Conservation (phyloP, 1,140 invertebrate genomes). For the Condylostylus longicornis region DNA sequence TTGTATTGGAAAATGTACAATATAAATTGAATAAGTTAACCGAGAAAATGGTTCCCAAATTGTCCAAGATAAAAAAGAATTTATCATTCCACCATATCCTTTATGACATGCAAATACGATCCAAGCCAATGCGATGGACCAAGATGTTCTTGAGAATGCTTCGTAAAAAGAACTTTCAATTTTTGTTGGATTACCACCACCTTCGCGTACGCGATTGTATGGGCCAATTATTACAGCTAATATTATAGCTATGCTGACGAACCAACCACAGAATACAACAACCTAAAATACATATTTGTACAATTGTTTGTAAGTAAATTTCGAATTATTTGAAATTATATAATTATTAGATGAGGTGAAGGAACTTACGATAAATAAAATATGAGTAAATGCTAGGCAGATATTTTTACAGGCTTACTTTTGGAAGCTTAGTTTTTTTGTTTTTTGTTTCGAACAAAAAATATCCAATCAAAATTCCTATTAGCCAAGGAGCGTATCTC, state of each 20-base stretch:
- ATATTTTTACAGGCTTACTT: slow-evolving; percentile 5
- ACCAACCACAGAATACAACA: slow-evolving; percentile 22
- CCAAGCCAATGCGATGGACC: slow-evolving; percentile 52
- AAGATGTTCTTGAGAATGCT: slow-evolving; percentile 45
- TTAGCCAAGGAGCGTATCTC: slow-evolving; percentile 38
- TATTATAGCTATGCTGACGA: slow-evolving; percentile 34
- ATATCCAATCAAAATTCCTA: slow-evolving; percentile 42
- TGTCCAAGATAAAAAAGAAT: slow-evolving; percentile 46
- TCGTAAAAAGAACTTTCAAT: slow-evolving; percentile 49
- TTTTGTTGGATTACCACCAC: slow-evolving; percentile 40
- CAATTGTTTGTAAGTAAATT: not conserved
- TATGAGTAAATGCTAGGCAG: too few species aligned
- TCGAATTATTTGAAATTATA: not conserved
- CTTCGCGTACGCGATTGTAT: slow-evolving; percentile 41
- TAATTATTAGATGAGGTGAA: not conserved
- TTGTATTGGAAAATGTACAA: slow-evolving; percentile 40
- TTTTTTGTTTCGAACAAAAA: slow-evolving; percentile 27
- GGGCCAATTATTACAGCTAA: slow-evolving; percentile 33
- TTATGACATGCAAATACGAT: slow-evolving; percentile 53
- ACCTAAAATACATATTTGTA: slow-evolving; percentile 7
- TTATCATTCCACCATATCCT: slow-evolving; percentile 47
- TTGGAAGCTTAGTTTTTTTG: slow-evolving; percentile 22
- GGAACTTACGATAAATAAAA: not conserved
- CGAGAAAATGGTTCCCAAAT: slow-evolving; percentile 47
- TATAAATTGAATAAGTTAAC: slow-evolving; percentile 54